phyloP scores from a whole-genome alignment of 2,888 invertebrate genomes.

The Nemotelus pantherinus region DNA sequence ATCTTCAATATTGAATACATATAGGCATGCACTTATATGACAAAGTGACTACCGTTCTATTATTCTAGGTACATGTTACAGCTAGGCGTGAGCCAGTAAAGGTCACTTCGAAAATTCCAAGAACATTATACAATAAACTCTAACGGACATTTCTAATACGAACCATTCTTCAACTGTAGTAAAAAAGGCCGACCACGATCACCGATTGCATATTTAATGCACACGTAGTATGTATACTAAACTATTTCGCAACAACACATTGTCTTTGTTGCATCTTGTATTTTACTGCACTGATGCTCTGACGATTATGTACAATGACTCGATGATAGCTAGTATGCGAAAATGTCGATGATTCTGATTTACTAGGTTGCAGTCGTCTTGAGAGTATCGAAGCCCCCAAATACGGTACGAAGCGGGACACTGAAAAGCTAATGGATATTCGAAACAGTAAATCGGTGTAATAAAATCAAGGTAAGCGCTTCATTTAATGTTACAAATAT shows the following conservation, averaged over 20 bases:
- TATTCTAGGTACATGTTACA: too few relatives aligned
- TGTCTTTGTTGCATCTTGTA: neutral
- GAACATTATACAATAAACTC: neutral
- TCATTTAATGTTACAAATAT: constrained; percentile 3
- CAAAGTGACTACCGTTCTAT: too few relatives aligned
- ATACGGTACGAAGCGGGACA: neutral
- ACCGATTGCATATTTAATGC: neutral
- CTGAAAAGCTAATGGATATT: neutral
- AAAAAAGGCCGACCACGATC: neutral
- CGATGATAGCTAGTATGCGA: neutral
- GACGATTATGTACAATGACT: neutral
- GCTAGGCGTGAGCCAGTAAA: neutral
- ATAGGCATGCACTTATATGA: too few relatives aligned
- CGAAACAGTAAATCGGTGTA: constrained; percentile 2
- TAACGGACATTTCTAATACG: neutral
- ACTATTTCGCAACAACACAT: constrained; percentile 3
- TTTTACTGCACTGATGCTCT: neutral
- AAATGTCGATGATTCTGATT: neutral
- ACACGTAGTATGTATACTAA: neutral
- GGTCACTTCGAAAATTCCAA: neutral
- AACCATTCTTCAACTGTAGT: too few relatives aligned
- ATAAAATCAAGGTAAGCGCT: constrained; percentile 17
- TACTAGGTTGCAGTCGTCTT: neutral
- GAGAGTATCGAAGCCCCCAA: neutral
- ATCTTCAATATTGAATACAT: too few relatives aligned